Evolutionary conservation across 2,888 invertebrate species (phyloP).

Genomic region (Hartigia nigra): DNA sequence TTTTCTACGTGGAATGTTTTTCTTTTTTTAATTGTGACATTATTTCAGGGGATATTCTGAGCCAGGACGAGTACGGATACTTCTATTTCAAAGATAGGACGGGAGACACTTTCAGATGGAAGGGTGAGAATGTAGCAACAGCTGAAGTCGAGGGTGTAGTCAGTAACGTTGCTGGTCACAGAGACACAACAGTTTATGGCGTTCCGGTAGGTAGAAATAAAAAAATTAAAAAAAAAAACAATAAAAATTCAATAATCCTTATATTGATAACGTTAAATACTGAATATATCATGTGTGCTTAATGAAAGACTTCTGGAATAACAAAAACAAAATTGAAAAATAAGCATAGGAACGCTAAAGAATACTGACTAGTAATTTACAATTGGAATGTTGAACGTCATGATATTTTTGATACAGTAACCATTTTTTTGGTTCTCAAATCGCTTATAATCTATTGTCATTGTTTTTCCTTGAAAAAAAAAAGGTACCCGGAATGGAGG

Average conservation of each 20-base stretch:
- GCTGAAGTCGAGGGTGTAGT: slow-evolving; percentile 75
- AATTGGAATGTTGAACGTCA: background rate
- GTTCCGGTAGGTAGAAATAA: slow-evolving; percentile 75
- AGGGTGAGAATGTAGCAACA: slow-evolving; percentile 78
- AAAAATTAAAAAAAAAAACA: background rate
- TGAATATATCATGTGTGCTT: background rate
- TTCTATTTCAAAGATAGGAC: slow-evolving; percentile 75
- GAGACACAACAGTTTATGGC: slow-evolving; percentile 93
- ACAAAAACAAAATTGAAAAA: background rate
- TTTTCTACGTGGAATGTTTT: background rate
- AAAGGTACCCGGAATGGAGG: slow-evolving; percentile 68
- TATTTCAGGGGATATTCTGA: slow-evolving; percentile 69
- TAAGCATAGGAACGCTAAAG: background rate
- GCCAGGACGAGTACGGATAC: slow-evolving; percentile 74
- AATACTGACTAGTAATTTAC: background rate
- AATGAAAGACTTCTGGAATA: background rate
- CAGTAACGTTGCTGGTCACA: slow-evolving; percentile 71
- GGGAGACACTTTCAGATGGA: slow-evolving; percentile 75
- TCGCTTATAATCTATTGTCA: background rate
- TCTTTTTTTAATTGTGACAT: slow-evolving; percentile 4
- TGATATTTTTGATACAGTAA: slow-evolving; percentile 2
- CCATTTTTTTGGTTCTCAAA: background rate
- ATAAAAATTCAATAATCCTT: background rate
- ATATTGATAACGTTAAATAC: background rate
- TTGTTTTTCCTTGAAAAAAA: slow-evolving; percentile 11